phyloP scores from a whole-genome alignment of 1,140 invertebrate species.

The Microvelia longipes region DNA sequence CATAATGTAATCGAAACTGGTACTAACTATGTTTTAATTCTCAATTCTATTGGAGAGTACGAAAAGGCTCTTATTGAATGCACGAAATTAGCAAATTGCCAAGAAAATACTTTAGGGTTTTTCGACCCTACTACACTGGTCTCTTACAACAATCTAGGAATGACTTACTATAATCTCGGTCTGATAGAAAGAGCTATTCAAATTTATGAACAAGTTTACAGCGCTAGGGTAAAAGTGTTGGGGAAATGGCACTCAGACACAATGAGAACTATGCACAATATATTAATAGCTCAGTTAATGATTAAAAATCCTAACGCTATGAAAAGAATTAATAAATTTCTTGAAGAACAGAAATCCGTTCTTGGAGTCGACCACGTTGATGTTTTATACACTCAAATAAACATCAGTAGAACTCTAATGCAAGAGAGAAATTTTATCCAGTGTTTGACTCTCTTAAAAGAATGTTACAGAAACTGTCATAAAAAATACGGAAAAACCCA shows the following conservation, averaged over 20 bases:
- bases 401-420: background rate
- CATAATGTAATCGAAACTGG: background rate
- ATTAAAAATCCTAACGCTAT: background rate
- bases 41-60: background rate
- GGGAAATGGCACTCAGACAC: background rate
- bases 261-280: background rate
- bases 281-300: background rate
- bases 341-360: background rate
- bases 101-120: background rate
- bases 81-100: background rate
- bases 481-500: no score
- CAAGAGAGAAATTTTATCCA: background rate
- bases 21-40: no score
- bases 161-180: background rate
- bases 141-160: background rate
- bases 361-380: background rate
- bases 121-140: background rate
- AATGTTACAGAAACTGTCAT: no score
- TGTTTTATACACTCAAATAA: background rate
- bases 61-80: background rate
- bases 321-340: background rate
- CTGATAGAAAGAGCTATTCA: background rate
- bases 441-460: no score
- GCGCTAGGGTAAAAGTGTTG: background rate
- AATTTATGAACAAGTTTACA: background rate